Conservation (phyloP, 2,113 vertebrate species). For the Tetrao urogallus region DNA sequence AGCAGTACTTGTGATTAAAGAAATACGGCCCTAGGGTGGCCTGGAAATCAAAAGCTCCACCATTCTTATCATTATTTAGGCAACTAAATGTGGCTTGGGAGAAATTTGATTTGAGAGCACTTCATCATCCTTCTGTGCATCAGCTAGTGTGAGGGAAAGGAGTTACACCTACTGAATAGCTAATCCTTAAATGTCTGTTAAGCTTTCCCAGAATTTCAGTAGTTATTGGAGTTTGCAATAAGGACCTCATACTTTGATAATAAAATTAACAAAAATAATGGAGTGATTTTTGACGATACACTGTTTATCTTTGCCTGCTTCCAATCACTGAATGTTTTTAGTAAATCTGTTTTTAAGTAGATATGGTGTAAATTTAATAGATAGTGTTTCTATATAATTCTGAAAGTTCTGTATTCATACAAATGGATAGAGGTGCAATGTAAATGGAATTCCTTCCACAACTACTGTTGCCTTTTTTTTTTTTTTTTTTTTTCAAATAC, state of each 20-base stretch:
- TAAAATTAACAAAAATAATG: neutral
- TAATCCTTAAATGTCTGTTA: neutral
- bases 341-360: neutral
- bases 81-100: neutral
- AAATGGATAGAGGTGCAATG: neutral
- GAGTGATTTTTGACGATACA: neutral
- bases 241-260: neutral
- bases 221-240: neutral
- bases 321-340: too few relatives aligned
- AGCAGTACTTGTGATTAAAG: neutral
- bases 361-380: too few relatives aligned
- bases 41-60: neutral
- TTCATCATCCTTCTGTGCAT: neutral
- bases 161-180: neutral
- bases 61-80: neutral
- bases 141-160: neutral
- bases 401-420: neutral
- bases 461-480: neutral
- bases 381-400: neutral
- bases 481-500: neutral
- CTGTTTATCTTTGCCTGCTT: neutral
- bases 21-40: rapidly evolving
- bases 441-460: neutral
- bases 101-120: neutral
- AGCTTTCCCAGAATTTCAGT: neutral